Evolutionary conservation across 2,113 vertebrate genomes (phyloP).

Genomic region (Sinocyclocheilus rhinocerous): DNA sequence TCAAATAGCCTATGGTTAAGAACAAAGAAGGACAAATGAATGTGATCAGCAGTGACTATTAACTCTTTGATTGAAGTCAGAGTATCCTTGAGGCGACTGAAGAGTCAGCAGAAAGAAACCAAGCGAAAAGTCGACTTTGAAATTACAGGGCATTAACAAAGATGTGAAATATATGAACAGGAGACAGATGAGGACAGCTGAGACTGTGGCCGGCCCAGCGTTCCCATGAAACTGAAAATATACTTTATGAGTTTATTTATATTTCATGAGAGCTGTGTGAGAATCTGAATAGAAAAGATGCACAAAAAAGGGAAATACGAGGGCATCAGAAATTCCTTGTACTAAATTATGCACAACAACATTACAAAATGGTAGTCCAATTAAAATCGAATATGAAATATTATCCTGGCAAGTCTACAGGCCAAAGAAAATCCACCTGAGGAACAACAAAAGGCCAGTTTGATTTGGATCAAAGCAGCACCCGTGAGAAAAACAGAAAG

Average conservation of each 20-base stretch:
- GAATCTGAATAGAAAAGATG: background rate
- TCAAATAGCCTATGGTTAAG: background rate
- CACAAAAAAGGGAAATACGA: background rate
- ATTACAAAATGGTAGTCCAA: conserved; percentile 42
- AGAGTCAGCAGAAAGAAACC: background rate
- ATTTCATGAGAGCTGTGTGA: conserved; percentile 40
- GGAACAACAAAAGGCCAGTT: conserved; percentile 18
- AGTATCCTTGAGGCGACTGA: background rate
- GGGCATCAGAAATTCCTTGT: conserved; percentile 32
- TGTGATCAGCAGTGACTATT: background rate
- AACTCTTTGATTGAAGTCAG: conserved; percentile 16
- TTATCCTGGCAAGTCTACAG: background rate
- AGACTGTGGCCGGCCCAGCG: background rate
- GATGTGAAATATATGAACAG: background rate
- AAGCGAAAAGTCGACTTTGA: background rate
- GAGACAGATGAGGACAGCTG: background rate
- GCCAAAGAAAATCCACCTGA: conserved; percentile 24
- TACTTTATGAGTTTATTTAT: conserved; percentile 47
- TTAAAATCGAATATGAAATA: conserved; percentile 52
- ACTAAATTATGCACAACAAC: conserved; percentile 49
- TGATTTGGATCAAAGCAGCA: background rate
- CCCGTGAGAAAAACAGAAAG: background rate
- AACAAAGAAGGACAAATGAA: background rate
- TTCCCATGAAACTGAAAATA: conserved; percentile 35
- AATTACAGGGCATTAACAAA: background rate